Base-by-base conservation (phyloP, 2,888 invertebrate genomes). In the Cosmia trapezina region DNA sequence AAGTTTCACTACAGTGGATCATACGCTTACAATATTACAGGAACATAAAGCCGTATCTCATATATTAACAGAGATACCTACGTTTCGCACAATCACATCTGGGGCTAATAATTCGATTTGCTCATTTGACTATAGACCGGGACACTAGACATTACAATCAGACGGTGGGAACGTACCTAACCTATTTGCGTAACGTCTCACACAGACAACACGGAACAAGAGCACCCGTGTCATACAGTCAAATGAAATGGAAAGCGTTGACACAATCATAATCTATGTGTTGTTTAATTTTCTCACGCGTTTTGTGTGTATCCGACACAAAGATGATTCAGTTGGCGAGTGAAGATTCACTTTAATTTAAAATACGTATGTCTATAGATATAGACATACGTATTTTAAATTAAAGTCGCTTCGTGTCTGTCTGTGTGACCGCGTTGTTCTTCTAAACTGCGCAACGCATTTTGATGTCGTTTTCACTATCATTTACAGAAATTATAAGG, bases 241-340 rank as follows among this genome's bases (percentile, higher is more conserved):
- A 88, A 90, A 87, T 89, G 91, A 91, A 92, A 93, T 91, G 90
- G 91, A 91, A 92, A 92, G 90, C 89, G 81, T 60, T 73, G 64
- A 80, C 71, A 83, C 84, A 78, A 83, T 65, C 66, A 66, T 86
- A 87, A 88, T 89, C 84, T 67, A 54, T 37, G 19, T 67, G 89
- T 89, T 90, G 91, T 92, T 91, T 91, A 91, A 93, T 92, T 91
- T 93, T 93, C 93, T 89, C 93, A 92, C 91, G 89, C 89, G 75
- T 90, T 89, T 88, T 89, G 86, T 84, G 63, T 83, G 28, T 22
- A 33, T 28, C 62, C 33, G 78, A 87, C 84, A 81, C 71, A 86
- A 84, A 61, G 84, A 37, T 49, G 68, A 43, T 60, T 49, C 37
- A 71, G 73, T 78, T 79, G 70, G 51, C 83, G 61, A 83, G 68